phyloP scores from a whole-genome alignment of 1,140 invertebrate genomes.

The Aphelenchoides besseyi region DNA sequence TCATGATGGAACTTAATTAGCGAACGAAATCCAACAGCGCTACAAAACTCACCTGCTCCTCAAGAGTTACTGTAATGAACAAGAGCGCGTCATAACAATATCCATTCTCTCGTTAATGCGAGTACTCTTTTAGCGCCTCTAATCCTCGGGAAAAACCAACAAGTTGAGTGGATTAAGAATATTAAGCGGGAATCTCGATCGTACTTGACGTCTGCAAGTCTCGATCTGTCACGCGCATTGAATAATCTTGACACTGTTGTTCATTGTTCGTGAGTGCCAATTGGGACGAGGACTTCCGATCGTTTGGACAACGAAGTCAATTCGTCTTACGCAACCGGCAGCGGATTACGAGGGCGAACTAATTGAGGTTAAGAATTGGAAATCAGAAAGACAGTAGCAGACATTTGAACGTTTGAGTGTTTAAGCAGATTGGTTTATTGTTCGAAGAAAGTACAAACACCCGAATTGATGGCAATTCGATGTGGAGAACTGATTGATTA shows the following conservation, averaged over 20 bases:
- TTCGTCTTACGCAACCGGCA: background rate
- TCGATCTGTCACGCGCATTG: background rate
- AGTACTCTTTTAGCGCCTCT: background rate
- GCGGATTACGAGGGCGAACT: background rate
- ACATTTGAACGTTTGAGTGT: no score
- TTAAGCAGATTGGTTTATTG: no score
- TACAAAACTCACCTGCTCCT: background rate
- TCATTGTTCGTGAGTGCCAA: background rate
- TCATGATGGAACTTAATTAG: background rate
- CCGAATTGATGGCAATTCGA: no score
- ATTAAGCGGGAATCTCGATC: background rate
- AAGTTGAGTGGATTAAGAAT: slow-evolving; percentile 15
- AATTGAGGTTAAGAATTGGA: background rate
- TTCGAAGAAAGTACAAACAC: no score
- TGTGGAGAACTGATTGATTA: background rate
- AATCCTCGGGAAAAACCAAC: no score
- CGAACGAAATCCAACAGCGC: background rate
- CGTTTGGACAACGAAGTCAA: background rate
- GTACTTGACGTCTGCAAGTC: background rate
- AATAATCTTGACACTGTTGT: slow-evolving; percentile 1
- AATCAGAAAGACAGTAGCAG: no score
- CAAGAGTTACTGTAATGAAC: background rate
- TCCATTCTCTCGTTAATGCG: background rate
- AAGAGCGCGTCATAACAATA: background rate
- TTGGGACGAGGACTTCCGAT: background rate